A percentile compares a stretch with the other conserved stretches of the same genome.
Evolutionary conservation across 2,797 vertebrate genomes (phyloP).

Genomic region (Sebastes glaucus): DNA sequence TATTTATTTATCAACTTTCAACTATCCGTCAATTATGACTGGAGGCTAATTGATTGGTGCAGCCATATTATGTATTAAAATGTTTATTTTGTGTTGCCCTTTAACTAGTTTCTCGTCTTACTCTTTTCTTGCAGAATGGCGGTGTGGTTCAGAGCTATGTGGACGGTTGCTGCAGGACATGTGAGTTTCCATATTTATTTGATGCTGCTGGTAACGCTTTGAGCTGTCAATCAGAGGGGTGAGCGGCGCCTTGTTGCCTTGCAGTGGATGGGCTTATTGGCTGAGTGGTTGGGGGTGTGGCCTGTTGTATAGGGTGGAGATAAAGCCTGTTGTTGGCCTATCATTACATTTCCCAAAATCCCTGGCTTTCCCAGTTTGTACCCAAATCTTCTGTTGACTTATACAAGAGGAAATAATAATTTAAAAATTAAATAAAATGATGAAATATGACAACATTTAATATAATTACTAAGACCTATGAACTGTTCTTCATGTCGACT

Average conservation of each 20-base stretch:
- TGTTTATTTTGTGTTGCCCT: neutral
- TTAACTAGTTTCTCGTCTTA: neutral
- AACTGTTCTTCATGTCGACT: slow-evolving; percentile 4
- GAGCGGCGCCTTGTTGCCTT: slow-evolving; percentile 79
- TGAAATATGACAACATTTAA: neutral
- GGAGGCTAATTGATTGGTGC: neutral
- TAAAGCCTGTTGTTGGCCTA: slow-evolving; percentile 57
- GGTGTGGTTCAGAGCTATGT: slow-evolving; percentile 92
- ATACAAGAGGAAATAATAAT: neutral
- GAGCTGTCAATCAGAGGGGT: slow-evolving; percentile 70
- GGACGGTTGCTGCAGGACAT: slow-evolving; percentile 97
- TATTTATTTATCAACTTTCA: neutral
- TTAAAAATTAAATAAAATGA: neutral
- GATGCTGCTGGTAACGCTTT: slow-evolving; percentile 67
- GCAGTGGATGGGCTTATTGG: slow-evolving; percentile 80
- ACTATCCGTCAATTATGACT: neutral
- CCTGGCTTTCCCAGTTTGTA: slow-evolving; percentile 39
- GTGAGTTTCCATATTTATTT: slow-evolving; percentile 85
- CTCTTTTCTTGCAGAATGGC: slow-evolving; percentile 87
- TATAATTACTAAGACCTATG: neutral
- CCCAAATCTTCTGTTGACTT: slow-evolving; percentile 23
- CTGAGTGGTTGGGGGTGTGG: slow-evolving; percentile 75
- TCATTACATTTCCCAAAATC: slow-evolving; percentile 52
- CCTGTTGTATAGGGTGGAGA: slow-evolving; percentile 72
- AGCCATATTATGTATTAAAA: neutral